Base-by-base conservation (phyloP, 1,140 invertebrate species). In the Daktulosphaira vitifoliae region DNA sequence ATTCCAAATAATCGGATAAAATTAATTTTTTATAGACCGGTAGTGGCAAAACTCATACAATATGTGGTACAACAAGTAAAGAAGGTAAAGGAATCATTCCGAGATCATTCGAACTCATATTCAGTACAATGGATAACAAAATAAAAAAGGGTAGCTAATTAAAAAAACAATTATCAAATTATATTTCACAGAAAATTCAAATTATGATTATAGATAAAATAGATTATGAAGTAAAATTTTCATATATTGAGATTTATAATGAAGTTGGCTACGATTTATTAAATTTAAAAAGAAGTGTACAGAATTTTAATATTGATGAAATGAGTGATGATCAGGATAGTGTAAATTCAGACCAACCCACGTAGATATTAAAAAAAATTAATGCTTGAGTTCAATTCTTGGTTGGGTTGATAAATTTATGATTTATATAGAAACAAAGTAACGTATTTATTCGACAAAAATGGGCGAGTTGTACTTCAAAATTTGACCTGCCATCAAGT, bases 161-260 rank as follows among this genome's bases (percentile, higher is more conserved):
- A 6, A 33, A 33, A 33, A 33, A 33, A 33, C 29, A 33, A 6
- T 6, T 33, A 33, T 33, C 5, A 6, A 33, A 6, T 11, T 33
- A 6, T 33, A 6, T 33, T 33, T 33, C 11, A 6, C 11, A 11
- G 29, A 33, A 33, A 5, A 33, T 6, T 6, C 1, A 1, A 25
- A 11, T 25, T 25, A 13, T 25, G 11, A 6, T 33, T 25, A 3
- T 25, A 49, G 48, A 49, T 4, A 11, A 20, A 23, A 22, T 25
- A 7, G 13, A 25, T 2, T 49, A 23, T 25, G 22, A 49, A 3
- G 22, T 49, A 2, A 49, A 8, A 20, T 2, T 49, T 25, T 25
- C 48, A 20, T 52, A 52, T 5, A 52, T 52, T 8, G 50, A 52
- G 16, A 37, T 52, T 20, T 52, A 52, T 37, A 37, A 52, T 1